These are phyloP conservation scores for Dendrocopos noguchii DNA, from an alignment of 2,113 vertebrate genomes.

Conservation along the genomic window DNA sequence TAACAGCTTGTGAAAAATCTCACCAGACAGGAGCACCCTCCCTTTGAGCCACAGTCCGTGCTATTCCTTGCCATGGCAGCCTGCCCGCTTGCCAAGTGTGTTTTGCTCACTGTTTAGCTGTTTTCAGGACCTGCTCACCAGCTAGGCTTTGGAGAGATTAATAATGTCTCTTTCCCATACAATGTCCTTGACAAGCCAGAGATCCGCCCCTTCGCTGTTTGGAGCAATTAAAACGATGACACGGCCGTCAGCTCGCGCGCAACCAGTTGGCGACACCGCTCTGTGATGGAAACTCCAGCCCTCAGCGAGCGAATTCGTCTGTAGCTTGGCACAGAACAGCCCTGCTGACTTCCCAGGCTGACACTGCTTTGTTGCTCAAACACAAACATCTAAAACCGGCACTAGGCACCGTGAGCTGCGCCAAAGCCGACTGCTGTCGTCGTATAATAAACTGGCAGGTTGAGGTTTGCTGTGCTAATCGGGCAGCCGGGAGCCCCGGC, in stretches of 20 bases:
- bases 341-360: constrained; percentile 25
- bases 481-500: constrained; percentile 60
- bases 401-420: neutral
- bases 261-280: neutral
- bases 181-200: constrained; percentile 34
- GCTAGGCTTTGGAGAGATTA: constrained; percentile 22
- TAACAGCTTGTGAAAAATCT: neutral
- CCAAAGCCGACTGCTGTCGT: constrained; percentile 63
- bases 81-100: neutral
- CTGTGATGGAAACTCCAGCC: neutral
- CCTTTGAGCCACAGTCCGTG: neutral
- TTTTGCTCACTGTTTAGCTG: neutral
- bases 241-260: neutral
- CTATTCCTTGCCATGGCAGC: neutral
- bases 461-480: constrained; percentile 52
- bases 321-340: constrained; percentile 43
- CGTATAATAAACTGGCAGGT: constrained; percentile 57
- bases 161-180: neutral
- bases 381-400: constrained; percentile 58
- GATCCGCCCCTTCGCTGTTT: neutral
- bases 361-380: constrained; percentile 66
- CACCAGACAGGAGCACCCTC: neutral
- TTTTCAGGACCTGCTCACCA: neutral
- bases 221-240: neutral
- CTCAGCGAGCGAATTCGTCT: neutral